Percentiles rank a stretch among this genome's conserved stretches.
Conservation (phyloP, 2,113 vertebrate genomes). For the Corydoras sp. region DNA sequence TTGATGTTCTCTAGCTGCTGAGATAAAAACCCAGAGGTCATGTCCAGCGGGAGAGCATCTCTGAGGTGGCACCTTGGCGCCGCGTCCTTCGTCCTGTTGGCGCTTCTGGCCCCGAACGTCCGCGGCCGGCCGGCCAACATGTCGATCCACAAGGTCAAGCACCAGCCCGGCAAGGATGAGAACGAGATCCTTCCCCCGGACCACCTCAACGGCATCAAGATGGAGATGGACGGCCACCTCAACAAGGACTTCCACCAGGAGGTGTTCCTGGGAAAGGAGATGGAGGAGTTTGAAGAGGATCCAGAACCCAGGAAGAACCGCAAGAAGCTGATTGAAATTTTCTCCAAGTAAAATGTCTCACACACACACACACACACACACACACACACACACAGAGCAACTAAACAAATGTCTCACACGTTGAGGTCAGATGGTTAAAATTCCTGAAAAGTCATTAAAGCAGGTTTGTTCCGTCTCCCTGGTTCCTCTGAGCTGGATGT, state of each 20-base stretch:
- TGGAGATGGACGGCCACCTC: conserved; percentile 91
- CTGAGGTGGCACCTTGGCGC: conserved; percentile 57
- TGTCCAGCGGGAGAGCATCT: conserved; percentile 58
- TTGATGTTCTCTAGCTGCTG: neutral
- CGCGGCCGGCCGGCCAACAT: conserved; percentile 83
- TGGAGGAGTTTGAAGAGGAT: conserved; percentile 87
- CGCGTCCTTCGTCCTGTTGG: conserved; percentile 60
- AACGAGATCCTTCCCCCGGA: conserved; percentile 87
- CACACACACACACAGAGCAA: too few relatives aligned
- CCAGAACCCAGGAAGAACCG: conserved; percentile 80
- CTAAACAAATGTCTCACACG: too few relatives aligned
- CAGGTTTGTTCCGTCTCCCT: too few relatives aligned
- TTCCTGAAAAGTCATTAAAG: too few relatives aligned
- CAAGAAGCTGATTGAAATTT: conserved; percentile 86
- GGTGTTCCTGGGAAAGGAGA: conserved; percentile 88
- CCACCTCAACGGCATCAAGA: conserved; percentile 86
- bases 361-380: too few relatives aligned
- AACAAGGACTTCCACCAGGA: conserved; percentile 96
- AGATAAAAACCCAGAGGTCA: conserved; percentile 40
- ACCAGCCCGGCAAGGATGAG: conserved; percentile 65
- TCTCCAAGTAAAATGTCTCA: conserved; percentile 71
- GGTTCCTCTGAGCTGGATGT: too few relatives aligned
- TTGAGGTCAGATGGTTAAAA: too few relatives aligned
- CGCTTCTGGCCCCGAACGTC: conserved; percentile 61
- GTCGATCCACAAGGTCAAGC: conserved; percentile 71